phyloP scores from a whole-genome alignment of 2,888 invertebrate genomes.

The Oligia fasciuncula region DNA sequence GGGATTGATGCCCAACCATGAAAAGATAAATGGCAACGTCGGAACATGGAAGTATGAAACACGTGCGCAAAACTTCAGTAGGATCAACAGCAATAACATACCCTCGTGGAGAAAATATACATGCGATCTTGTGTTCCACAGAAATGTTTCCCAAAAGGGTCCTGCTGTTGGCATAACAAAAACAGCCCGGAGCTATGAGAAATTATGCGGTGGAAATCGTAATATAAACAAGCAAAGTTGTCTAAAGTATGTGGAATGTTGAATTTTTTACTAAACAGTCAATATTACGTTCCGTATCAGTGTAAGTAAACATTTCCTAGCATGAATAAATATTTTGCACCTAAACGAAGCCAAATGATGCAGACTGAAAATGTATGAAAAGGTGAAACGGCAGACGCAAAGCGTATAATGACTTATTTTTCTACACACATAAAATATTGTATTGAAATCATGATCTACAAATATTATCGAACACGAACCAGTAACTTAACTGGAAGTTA shows the following conservation, averaged over 20 bases:
- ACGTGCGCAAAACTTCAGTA: background rate
- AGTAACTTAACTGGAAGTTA: background rate
- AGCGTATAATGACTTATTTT: background rate
- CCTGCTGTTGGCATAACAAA: slow-evolving; percentile 20
- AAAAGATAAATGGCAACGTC: slow-evolving; percentile 7
- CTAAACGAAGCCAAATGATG: slow-evolving; percentile 26
- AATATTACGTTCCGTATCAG: slow-evolving; percentile 12
- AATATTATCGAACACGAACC: background rate
- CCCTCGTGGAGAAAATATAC: no score
- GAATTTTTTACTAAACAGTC: slow-evolving; percentile 1
- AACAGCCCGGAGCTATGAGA: background rate
- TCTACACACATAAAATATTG: background rate
- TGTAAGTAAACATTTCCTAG: slow-evolving; percentile 21
- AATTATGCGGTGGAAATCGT: slow-evolving; percentile 2
- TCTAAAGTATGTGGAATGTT: background rate
- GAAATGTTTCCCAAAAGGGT: slow-evolving; percentile 8
- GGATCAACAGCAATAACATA: no score
- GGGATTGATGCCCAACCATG: slow-evolving; percentile 3
- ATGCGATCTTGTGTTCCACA: background rate
- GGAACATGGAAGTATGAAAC: background rate
- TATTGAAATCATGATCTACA: background rate
- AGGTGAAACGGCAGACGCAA: background rate
- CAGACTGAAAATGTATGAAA: slow-evolving; percentile 13
- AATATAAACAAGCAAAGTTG: slow-evolving; percentile 5
- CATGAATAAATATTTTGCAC: slow-evolving; percentile 42